Evolutionary conservation across 2,113 vertebrate genomes (phyloP).

Genomic region (Hippocampus comes): DNA sequence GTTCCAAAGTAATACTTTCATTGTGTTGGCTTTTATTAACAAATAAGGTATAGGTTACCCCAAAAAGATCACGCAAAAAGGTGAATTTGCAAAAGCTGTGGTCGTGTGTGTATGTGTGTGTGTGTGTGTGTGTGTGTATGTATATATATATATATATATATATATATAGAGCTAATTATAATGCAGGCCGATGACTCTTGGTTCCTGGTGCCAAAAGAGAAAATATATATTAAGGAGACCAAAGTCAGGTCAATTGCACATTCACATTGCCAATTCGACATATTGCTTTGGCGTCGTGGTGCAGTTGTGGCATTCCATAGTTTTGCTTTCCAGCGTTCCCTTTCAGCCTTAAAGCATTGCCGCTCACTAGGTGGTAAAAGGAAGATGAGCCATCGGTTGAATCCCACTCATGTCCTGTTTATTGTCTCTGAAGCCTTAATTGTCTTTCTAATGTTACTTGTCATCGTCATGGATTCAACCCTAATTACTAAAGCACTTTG

Average conservation of each 20-base stretch:
- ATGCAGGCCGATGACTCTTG: slow-evolving; percentile 10
- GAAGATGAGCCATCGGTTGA: slow-evolving; percentile 19
- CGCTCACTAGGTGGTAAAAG: slow-evolving; percentile 21
- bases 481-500: slow-evolving; percentile 56
- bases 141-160: too few species aligned
- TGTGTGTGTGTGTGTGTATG: too few species aligned
- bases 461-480: slow-evolving; percentile 26
- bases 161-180: background rate
- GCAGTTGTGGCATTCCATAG: slow-evolving; percentile 28
- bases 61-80: too few species aligned
- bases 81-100: too few species aligned
- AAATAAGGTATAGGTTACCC: too few species aligned
- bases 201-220: slow-evolving; percentile 56
- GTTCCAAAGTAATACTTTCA: background rate
- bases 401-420: slow-evolving; percentile 23
- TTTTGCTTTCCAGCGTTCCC: slow-evolving; percentile 31
- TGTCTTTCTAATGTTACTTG: slow-evolving; percentile 15
- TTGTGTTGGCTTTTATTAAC: too few species aligned
- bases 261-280: slow-evolving; percentile 16
- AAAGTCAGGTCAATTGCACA: slow-evolving; percentile 36
- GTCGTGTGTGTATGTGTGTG: too few species aligned
- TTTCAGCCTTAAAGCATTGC: slow-evolving; percentile 54
- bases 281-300: slow-evolving; percentile 26
- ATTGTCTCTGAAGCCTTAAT: slow-evolving; percentile 45
- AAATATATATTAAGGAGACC: slow-evolving; percentile 23